Percentiles rank a stretch among this genome's conserved stretches.
These are phyloP conservation scores for Lacanobia wlatinum DNA, from an alignment of 2,888 invertebrate genomes.

Conservation along the genomic window DNA sequence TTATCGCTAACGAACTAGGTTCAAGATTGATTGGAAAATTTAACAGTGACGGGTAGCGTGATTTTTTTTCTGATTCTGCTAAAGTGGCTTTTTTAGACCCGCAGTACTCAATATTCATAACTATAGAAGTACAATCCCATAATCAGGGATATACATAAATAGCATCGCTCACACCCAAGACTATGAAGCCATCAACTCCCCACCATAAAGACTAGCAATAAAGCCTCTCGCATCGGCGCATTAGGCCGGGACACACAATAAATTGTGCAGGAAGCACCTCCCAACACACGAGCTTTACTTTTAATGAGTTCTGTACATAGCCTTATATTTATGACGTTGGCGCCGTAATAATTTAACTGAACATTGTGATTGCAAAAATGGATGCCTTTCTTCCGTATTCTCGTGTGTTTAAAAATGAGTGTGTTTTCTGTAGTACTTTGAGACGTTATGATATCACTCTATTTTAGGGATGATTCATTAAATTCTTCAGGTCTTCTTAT, in stretches of 20 bases:
- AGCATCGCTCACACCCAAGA: neutral
- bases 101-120: no score
- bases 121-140: neutral
- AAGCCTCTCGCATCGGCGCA: slow-evolving; percentile 58
- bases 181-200: slow-evolving; percentile 35
- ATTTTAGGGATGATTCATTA: no score
- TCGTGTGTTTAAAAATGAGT: slow-evolving; percentile 9
- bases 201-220: slow-evolving; percentile 54
- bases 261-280: slow-evolving; percentile 65
- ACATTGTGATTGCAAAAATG: slow-evolving; percentile 56
- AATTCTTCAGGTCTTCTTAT: no score
- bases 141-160: neutral
- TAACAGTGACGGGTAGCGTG: no score
- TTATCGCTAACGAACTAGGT: no score
- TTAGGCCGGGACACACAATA: slow-evolving; percentile 66
- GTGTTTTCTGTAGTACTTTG: neutral
- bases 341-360: slow-evolving; percentile 59
- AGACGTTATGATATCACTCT: neutral
- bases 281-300: slow-evolving; percentile 69
- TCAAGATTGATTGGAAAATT: no score
- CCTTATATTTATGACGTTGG: slow-evolving; percentile 62
- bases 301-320: slow-evolving; percentile 70
- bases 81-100: no score
- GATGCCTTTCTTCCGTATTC: slow-evolving; percentile 7
- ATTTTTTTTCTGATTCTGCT: no score